Evolutionary conservation across 23 tunicate genomes (phyloP), one percentile per base, ranked within the genome.

Genomic region (Ciona savignyi): DNA sequence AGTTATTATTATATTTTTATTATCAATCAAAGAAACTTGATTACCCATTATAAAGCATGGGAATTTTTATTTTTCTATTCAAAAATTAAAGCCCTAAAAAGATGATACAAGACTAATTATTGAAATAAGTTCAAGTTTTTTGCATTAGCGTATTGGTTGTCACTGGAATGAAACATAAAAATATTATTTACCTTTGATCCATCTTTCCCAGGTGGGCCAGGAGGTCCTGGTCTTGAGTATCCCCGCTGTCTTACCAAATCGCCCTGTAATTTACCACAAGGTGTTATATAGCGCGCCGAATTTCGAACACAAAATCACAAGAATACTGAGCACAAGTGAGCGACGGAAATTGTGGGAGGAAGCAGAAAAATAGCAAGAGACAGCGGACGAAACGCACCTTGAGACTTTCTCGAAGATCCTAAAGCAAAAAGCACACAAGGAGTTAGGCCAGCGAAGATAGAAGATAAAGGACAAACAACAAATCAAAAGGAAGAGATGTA

Each of bases 171-270:
- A n/a, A n/a, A n/a, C n/a, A n/a, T 49, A 49, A 49, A 49, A 49
- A 49, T 49, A 29, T 24, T 70, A 70, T 28, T 32, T 70, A 70
- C 74, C 24, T 32, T 33, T 22, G 74, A 29, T 70, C 74, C 84
- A 6, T 34, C 51, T 2, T 30, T 65, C 1, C 84, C 84, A 34
- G 84, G 77, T 1, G 84, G 77, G 1, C 84, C 84, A 1, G 84
- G 84, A 4, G 84, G 84, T 1, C 84, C 82, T 6, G 74, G 82
- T 15, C n/a, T n/a, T n/a, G n/a, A n/a, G n/a, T n/a, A n/a, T n/a
- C n/a, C n/a, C n/a, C n/a, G n/a, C n/a, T n/a, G n/a, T n/a, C n/a
- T n/a, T n/a, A n/a, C n/a, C n/a, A n/a, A n/a, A n/a, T n/a, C n/a
- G n/a, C n/a, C n/a, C n/a, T n/a, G n/a, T n/a, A n/a, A n/a, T n/a